Evolutionary conservation across 2,888 invertebrate genomes (phyloP).

Genomic region (Xanthorhoe spadicearia): DNA sequence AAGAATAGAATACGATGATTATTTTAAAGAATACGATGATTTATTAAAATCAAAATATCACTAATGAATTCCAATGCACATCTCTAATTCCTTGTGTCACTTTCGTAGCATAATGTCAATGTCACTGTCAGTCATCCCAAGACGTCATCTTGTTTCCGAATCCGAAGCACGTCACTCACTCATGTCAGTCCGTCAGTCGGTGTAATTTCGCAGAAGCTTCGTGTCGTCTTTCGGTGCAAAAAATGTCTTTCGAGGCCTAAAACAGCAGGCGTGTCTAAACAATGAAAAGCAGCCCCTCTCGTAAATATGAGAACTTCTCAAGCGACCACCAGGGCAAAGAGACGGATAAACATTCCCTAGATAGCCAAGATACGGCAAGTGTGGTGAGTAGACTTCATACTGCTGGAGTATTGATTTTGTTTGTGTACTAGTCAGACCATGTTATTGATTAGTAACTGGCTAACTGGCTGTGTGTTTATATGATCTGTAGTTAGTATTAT

Average conservation of each 20-base stretch:
- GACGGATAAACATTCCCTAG: slow-evolving; percentile 80
- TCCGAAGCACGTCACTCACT: neutral
- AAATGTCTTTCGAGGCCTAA: slow-evolving; percentile 78
- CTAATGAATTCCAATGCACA: no score
- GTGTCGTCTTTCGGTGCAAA: slow-evolving; percentile 66
- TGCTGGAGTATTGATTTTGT: slow-evolving; percentile 50
- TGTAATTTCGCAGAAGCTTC: slow-evolving; percentile 61
- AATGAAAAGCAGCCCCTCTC: slow-evolving; percentile 82
- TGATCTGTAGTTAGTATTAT: slow-evolving; percentile 18
- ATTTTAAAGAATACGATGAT: no score
- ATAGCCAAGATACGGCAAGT: slow-evolving; percentile 83
- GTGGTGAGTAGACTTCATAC: slow-evolving; percentile 69
- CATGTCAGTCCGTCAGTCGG: slow-evolving; percentile 47
- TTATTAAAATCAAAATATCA: no score
- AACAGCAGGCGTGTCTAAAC: slow-evolving; percentile 69
- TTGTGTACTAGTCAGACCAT: slow-evolving; percentile 46
- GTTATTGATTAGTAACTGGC: slow-evolving; percentile 71
- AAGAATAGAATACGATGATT: no score
- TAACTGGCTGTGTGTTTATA: slow-evolving; percentile 42
- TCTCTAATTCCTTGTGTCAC: neutral
- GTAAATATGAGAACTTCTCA: slow-evolving; percentile 81
- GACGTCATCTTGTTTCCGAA: neutral
- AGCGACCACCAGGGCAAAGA: slow-evolving; percentile 78
- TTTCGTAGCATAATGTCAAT: slow-evolving; percentile 7
- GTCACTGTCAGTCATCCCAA: neutral